These are phyloP conservation scores for Nasalis larvatus DNA, from an alignment of 2,113 vertebrate species.

Conservation along the genomic window DNA sequence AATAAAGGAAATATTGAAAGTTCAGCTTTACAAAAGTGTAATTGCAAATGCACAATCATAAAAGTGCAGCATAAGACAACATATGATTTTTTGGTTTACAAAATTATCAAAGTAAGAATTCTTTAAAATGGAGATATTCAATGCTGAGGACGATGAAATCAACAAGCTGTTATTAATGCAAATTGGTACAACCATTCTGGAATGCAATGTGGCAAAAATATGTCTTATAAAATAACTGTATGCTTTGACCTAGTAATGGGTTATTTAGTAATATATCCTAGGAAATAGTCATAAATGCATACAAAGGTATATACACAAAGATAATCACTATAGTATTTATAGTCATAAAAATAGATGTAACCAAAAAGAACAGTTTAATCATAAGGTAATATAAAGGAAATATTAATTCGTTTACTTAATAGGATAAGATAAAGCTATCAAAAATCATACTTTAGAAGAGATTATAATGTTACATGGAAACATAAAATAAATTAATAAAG, in stretches of 20 bases:
- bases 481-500: background rate
- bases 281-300: background rate
- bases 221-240: background rate
- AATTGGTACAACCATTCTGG: background rate
- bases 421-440: background rate
- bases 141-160: background rate
- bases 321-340: background rate
- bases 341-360: background rate
- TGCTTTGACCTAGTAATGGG: background rate
- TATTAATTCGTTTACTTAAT: background rate
- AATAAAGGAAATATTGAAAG: background rate
- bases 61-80: background rate
- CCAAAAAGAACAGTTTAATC: background rate
- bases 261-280: background rate
- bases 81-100: background rate
- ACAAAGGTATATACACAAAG: background rate
- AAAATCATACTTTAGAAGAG: slow-evolving; percentile 13
- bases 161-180: background rate
- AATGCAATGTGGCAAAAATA: slow-evolving; percentile 8
- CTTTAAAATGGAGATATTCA: background rate
- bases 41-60: background rate
- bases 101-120: background rate
- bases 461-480: background rate
- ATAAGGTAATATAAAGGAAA: background rate
- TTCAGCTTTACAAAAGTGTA: background rate